These are phyloP conservation scores for Lagopus leucura DNA, from an alignment of 2,113 vertebrate species.

Conservation along the genomic window DNA sequence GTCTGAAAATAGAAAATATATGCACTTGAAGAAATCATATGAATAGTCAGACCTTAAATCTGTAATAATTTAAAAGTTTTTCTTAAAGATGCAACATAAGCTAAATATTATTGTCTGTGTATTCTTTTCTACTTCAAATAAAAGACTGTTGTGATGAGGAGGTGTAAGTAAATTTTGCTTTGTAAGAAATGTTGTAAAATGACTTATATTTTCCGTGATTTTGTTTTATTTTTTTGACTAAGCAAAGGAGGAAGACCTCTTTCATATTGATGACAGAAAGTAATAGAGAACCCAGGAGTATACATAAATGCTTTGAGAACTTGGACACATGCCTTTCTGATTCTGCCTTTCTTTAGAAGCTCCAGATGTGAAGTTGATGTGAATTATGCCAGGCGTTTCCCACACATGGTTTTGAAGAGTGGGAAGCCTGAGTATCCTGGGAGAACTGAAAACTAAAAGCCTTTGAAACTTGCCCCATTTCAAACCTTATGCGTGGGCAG, in stretches of 20 bases:
- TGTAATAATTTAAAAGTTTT: background rate
- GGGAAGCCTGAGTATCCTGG: background rate
- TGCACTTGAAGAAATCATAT: background rate
- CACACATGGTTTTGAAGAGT: background rate
- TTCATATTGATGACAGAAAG: background rate
- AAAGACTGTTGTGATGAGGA: background rate
- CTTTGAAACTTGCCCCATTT: background rate
- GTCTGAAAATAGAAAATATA: background rate
- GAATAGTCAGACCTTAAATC: background rate
- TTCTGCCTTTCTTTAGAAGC: background rate
- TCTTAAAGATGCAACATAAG: background rate
- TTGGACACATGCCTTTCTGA: background rate
- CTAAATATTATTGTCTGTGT: background rate
- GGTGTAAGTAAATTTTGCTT: background rate
- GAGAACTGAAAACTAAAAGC: background rate
- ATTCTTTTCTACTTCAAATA: background rate
- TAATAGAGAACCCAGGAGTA: background rate
- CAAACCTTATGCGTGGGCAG: no score
- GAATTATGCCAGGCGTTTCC: background rate
- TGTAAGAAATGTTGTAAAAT: background rate
- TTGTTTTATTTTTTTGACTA: background rate
- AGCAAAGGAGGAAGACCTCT: background rate
- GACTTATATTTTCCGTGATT: background rate
- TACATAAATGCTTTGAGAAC: background rate
- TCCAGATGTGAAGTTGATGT: background rate